A percentile compares a stretch with the other conserved stretches of the same genome.
Conservation (phyloP, 2,888 invertebrate genomes). For the Alloscopus bannaensis region DNA sequence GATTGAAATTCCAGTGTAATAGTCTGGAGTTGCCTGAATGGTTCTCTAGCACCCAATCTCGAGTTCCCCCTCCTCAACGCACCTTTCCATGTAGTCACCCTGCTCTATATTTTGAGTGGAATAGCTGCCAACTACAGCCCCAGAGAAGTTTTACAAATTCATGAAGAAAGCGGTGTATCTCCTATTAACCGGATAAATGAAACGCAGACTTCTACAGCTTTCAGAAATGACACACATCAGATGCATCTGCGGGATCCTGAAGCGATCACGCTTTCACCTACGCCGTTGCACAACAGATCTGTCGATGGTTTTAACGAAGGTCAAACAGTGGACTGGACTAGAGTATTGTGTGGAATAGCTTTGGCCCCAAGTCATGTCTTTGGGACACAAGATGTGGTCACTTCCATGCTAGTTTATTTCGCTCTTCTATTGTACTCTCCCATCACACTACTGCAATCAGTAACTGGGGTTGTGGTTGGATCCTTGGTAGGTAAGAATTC, state of each 20-base stretch:
- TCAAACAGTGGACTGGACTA: slow-evolving; percentile 39
- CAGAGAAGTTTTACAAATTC: slow-evolving; percentile 5
- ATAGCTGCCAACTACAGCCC: slow-evolving; percentile 22
- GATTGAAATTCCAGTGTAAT: slow-evolving; percentile 46
- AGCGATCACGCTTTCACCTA: background rate
- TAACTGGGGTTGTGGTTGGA: slow-evolving; percentile 60
- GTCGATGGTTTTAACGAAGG: background rate
- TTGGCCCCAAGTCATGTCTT: slow-evolving; percentile 62
- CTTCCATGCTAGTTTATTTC: slow-evolving; percentile 53
- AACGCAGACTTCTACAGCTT: background rate
- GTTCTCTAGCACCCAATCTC: slow-evolving; percentile 33
- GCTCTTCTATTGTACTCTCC: slow-evolving; percentile 64
- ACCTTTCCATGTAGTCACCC: slow-evolving; percentile 55
- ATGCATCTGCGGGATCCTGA: background rate
- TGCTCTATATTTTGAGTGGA: slow-evolving; percentile 62
- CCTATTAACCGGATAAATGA: background rate
- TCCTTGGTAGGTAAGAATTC: slow-evolving; percentile 57
- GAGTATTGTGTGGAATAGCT: slow-evolving; percentile 45
- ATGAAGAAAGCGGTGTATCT: background rate
- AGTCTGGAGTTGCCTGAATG: slow-evolving; percentile 60
- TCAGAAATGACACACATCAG: background rate
- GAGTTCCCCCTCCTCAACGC: slow-evolving; percentile 65
- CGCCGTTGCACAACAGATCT: background rate
- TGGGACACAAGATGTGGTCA: slow-evolving; percentile 40
- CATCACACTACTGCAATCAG: slow-evolving; percentile 47